Conservation (phyloP, 2,113 vertebrate species). For the Triplophysa rosa region DNA sequence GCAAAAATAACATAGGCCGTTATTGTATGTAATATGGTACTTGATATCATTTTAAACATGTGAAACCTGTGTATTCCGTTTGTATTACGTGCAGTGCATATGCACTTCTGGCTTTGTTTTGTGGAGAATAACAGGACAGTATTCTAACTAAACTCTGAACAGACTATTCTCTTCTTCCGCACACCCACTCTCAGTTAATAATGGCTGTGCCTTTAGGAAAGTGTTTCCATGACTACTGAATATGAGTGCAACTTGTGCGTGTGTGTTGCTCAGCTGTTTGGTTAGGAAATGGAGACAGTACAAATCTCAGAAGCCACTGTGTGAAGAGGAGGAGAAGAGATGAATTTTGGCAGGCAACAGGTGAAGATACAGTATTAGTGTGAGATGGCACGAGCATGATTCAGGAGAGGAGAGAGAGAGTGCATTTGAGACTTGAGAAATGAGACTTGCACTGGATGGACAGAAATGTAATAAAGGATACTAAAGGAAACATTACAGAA, state of each 20-base stretch:
- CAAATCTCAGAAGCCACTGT: background rate
- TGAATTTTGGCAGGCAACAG: constrained; percentile 38
- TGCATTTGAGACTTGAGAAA: background rate
- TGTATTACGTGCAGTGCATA: background rate
- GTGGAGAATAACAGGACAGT: background rate
- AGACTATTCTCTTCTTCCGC: constrained; percentile 32
- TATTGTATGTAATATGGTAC: constrained; percentile 45
- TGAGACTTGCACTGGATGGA: background rate
- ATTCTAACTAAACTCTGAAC: constrained; percentile 2
- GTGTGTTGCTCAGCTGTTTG: constrained; percentile 29
- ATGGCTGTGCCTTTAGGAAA: constrained; percentile 48
- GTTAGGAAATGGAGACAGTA: constrained; percentile 28
- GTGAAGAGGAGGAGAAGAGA: constrained; percentile 25
- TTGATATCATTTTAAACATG: constrained; percentile 24
- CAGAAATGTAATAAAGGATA: background rate
- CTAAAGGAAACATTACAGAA: background rate
- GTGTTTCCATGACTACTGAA: constrained; percentile 58
- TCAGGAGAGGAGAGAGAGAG: background rate
- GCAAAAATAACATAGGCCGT: constrained; percentile 40
- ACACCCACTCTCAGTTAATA: constrained; percentile 57
- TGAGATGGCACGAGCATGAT: constrained; percentile 6
- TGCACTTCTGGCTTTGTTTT: constrained; percentile 13
- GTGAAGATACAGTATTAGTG: constrained; percentile 3
- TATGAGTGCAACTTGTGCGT: constrained; percentile 22
- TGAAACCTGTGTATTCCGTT: constrained; percentile 16